Conservation (phyloP, 2,797 vertebrate genomes). For the Channallabes apus region DNA sequence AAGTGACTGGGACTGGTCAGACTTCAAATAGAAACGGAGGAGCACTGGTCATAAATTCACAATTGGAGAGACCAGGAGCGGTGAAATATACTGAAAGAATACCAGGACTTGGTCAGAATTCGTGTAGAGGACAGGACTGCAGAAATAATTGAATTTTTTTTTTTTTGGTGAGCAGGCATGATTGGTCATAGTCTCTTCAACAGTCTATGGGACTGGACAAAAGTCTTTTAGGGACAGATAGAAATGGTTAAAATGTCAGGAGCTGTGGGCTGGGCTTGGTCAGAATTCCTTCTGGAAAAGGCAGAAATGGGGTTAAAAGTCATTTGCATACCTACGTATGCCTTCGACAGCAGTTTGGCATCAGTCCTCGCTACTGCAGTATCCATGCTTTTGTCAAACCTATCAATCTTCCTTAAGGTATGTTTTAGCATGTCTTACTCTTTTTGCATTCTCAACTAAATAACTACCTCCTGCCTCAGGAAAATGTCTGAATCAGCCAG, state of each 20-base stretch:
- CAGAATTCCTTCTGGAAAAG: neutral
- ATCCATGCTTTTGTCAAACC: neutral
- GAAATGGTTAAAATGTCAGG: neutral
- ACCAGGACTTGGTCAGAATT: neutral
- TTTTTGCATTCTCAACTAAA: neutral
- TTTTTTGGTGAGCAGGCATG: neutral
- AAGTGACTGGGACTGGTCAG: neutral
- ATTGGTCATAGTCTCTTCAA: neutral
- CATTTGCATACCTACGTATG: neutral
- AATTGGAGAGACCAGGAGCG: neutral
- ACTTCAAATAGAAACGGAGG: neutral
- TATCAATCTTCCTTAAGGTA: constrained; percentile 2
- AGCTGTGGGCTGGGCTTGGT: neutral
- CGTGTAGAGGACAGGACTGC: neutral
- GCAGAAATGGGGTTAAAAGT: neutral
- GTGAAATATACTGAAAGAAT: neutral
- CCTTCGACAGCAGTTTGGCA: neutral
- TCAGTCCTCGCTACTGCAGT: neutral
- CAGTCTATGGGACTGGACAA: neutral
- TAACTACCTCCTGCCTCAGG: neutral
- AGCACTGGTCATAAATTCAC: neutral
- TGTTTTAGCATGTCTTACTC: constrained; percentile 5
- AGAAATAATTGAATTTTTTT: too few relatives aligned
- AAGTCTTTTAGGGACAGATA: neutral
- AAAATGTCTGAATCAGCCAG: constrained; percentile 13